Base-by-base conservation (phyloP, 1,140 invertebrate genomes). In the Drosophila murphyi region DNA sequence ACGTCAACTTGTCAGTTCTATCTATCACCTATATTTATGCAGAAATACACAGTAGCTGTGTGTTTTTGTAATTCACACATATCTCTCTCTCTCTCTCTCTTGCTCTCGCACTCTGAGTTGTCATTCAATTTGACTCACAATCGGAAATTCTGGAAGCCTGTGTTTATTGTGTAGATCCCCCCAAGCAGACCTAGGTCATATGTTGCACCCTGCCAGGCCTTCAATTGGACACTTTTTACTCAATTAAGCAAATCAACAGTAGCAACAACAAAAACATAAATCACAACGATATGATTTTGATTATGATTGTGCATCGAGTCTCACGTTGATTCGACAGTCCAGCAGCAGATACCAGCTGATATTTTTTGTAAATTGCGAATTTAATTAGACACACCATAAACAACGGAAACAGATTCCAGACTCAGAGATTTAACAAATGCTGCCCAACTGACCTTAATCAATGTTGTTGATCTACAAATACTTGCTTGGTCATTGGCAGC, bases 41-140 rank as follows among this genome's bases (percentile, higher is more conserved):
- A 59, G 45, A 64, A 59, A 48, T 35, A 64, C 68, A 20, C 37
- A 52, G 35, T 29, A 35, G 41, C 4, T 64, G 39, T 51, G 20
- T 29, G 43, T 52, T 67, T 59, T 39, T 39, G 34, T 55, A 28
- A 43, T 37, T 31, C 55, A 57, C 34, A 28, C 35, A 29, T 34
- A 28, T 10, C 31, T 43, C 39, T 4, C 2, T n/a, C 55, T n/a
- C 55, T n/a, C 28, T 31, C 47, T 7, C 6, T 0, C 20, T 39
- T 12, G 12, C 35, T 5, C 20, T 20, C 3, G 39, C 50, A 47
- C 35, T 6, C 12, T 60, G 55, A 50, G 61, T 82, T 82, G 72
- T 82, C 79, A 88, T 82, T 80, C 76, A 88, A 85, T 88, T 88
- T 88, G 83, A 88, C 83, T 88, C 83, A 89, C 67, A 83, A 78